A percentile compares a stretch with the other conserved stretches of the same genome.
phyloP scores from a whole-genome alignment of 2,113 vertebrate species.

The Calyptomena viridis region DNA sequence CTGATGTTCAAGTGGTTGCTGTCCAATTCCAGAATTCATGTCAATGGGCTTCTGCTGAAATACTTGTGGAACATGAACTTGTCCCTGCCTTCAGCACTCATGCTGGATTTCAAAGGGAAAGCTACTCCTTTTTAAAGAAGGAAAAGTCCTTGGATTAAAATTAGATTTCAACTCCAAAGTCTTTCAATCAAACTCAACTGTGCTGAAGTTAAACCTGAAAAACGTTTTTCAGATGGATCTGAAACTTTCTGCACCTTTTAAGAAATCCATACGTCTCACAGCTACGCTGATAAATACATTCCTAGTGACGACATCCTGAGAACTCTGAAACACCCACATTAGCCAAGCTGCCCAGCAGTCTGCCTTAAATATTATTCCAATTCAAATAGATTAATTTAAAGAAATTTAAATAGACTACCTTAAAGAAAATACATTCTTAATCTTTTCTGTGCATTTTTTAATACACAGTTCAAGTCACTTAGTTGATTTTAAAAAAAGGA shows the following conservation, averaged over 20 bases:
- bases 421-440: not conserved
- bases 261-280: not conserved
- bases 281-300: not conserved
- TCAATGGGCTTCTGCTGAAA: not conserved
- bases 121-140: not conserved
- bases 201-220: not conserved
- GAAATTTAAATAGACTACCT: not conserved
- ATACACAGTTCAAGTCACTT: not conserved
- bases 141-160: not conserved
- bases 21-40: not conserved
- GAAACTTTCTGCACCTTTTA: not conserved
- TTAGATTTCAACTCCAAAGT: not conserved
- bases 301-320: not conserved
- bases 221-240: not conserved
- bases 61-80: not conserved
- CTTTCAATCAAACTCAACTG: not conserved
- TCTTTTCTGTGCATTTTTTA: not conserved
- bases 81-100: not conserved
- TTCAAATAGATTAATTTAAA: not conserved
- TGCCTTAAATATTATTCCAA: not conserved
- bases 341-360: not conserved
- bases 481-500: not conserved
- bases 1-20: not conserved
- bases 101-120: not conserved
- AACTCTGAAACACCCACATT: not conserved